Base-by-base conservation (phyloP, 2,888 invertebrate species). In the Pharmacophagus antenor region DNA sequence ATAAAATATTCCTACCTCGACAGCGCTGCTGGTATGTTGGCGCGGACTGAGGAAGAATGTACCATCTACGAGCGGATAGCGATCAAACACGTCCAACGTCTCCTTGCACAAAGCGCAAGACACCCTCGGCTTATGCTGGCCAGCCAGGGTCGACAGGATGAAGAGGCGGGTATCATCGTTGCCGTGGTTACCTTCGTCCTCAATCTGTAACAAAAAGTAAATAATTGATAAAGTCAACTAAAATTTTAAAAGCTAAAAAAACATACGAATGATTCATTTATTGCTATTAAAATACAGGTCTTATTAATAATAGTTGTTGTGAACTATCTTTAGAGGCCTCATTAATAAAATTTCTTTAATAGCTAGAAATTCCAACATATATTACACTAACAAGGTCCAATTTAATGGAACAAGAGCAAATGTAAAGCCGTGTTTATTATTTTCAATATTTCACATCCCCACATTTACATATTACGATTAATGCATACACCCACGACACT, bases 151-250 rank as follows among this genome's bases (percentile, higher is more conserved):
- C 63, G 98, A 97, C 79, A 99, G 92, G 73, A 99, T 97, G 92
- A 99, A 99, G 78, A 97, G 95, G 70, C 99, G 94, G 52, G 98
- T 98, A 82, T 99, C 99, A 82, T 99, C 99, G 88, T 99, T 99
- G 74, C 99, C 99, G 83, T 98, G 98, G 88, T 98, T 97, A 66
- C 98, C 98, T 82, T 99, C 99, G 81, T 99, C 99, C 90, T 99
- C 99, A 93, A 99, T 98, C 96, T 98, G 93, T 52, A 93, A 91
- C 92, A 87, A 85, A 53, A 63, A 21, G n/a, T n/a, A n/a, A n/a
- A n/a, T n/a, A n/a, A n/a, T n/a, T n/a, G n/a, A n/a, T n/a, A n/a
- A n/a, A n/a, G n/a, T n/a, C n/a, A n/a, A n/a, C n/a, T n/a, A n/a
- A n/a, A n/a, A n/a, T n/a, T n/a, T n/a, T 6, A 27, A 27, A 27